phyloP scores from a whole-genome alignment of 2,888 invertebrate genomes.

The Tetrapedia diversipes region DNA sequence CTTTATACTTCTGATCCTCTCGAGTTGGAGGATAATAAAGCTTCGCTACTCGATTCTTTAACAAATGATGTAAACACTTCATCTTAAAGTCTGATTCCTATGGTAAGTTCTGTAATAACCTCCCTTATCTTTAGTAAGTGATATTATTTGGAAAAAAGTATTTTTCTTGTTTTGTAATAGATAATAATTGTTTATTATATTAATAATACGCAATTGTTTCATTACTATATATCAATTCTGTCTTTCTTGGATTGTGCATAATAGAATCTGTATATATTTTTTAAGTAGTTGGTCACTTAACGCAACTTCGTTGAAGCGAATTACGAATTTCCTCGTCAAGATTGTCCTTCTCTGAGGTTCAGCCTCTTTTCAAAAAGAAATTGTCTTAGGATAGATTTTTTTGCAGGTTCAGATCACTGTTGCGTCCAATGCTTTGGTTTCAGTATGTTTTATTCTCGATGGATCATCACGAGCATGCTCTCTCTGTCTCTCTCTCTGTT shows the following conservation, averaged over 20 bases:
- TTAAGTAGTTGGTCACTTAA: conserved; percentile 22
- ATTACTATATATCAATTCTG: conserved; percentile 8
- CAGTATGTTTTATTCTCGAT: conserved; percentile 61
- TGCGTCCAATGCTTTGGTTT: conserved; percentile 60
- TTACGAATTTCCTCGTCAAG: neutral
- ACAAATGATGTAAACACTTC: conserved; percentile 64
- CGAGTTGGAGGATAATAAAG: conserved; percentile 74
- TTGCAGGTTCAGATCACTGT: conserved; percentile 62
- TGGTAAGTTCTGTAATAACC: conserved; percentile 40
- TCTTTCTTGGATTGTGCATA: no score
- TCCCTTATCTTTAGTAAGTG: neutral
- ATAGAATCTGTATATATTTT: neutral
- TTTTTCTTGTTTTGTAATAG: neutral
- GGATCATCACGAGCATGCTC: conserved; percentile 46
- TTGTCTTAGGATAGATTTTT: conserved; percentile 62
- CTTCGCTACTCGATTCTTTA: conserved; percentile 73
- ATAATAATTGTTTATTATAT: neutral
- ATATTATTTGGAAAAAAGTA: neutral
- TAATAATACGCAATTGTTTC: conserved; percentile 7
- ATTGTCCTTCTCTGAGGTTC: conserved; percentile 31
- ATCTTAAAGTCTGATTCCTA: conserved; percentile 61
- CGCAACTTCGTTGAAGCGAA: conserved; percentile 7
- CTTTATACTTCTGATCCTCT: conserved; percentile 68
- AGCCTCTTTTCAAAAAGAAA: conserved; percentile 32
- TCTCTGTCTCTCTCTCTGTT: conserved; percentile 26